Base-by-base conservation (phyloP, 2,113 vertebrate genomes). In the Tupaia chinensis region DNA sequence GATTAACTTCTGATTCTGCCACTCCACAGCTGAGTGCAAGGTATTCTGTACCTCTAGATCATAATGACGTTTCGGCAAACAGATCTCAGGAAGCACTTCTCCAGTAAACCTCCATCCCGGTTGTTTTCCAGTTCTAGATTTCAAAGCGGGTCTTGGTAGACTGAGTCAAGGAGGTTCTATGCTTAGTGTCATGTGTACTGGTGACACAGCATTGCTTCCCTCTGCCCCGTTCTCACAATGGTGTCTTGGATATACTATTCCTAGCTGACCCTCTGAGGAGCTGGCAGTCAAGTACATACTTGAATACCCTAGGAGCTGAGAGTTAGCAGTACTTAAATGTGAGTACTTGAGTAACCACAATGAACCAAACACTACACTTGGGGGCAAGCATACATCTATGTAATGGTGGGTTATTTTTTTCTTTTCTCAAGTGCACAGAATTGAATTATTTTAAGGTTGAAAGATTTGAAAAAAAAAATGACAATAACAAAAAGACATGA, bases 371-470 rank as follows among this genome's bases (percentile, higher is more conserved):
- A 32, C 6, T 79, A 6, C 7, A 44, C 16, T 56, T 44, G 44
- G 60, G 29, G 9, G 13, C 19, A 87, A 80, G 44, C 19, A 78
- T 20, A 23, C 7, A 4, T 76, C 27, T 86, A 65, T 7, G 32
- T 70, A 83, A 63, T 32, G 74, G 44, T 0, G 79, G n/a, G 17
- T 84, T 68, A 73, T 79, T 87, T 63, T 61, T 73, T 94, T 78
- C 61, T 82, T 86, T 86, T 82, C 69, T 77, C 89, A 86, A 58
- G n/a, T 65, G 9, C 61, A 89, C 54, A 96, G 34, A 85, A 95
- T 12, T 79, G 69, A n/a, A 85, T 81, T 82, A 68, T 12, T 87
- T 78, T 68, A 16, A 95, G 77, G 32, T 61, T 81, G 9, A 96
- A 92, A 20, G 29, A 89, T 53, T 68, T 2, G 6, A 29, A 66